Percentiles rank a stretch among this genome's conserved stretches.
These are phyloP conservation scores for Lottia scabra DNA, from an alignment of 2,888 invertebrate genomes.

Conservation along the genomic window DNA sequence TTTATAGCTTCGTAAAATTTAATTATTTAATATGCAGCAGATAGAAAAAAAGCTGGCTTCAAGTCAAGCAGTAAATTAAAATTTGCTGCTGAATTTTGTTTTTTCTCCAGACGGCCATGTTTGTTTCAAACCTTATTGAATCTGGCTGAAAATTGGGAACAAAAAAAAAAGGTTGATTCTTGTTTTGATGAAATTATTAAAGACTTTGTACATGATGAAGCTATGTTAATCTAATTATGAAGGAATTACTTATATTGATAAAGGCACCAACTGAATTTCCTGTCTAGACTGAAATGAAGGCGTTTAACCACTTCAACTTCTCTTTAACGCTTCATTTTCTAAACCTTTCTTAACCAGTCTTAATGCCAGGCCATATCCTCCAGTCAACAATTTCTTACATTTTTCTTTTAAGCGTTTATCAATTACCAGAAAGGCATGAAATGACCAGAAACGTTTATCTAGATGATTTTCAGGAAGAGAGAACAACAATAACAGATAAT, in stretches of 20 bases:
- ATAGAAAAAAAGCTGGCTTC: not conserved
- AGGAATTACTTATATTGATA: conserved; percentile 27
- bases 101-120: not conserved
- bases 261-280: conserved; percentile 20
- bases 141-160: not conserved
- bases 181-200: conserved; percentile 3
- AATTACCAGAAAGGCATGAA: no score
- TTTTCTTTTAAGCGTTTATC: no score
- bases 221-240: conserved; percentile 22
- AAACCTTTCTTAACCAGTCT: no score
- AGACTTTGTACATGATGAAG: not conserved
- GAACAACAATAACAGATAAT: no score
- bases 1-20: no score
- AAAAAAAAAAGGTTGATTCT: not conserved
- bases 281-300: conserved; percentile 14
- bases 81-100: not conserved
- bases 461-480: no score
- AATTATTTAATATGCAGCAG: no score
- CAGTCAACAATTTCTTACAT: no score
- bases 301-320: not conserved
- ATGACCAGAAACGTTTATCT: no score
- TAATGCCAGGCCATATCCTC: no score
- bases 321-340: no score
- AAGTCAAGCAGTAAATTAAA: not conserved
- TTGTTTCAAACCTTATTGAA: not conserved